Percentiles rank a stretch among this genome's conserved stretches.
phyloP scores from a whole-genome alignment of 2,113 vertebrate genomes.

The Microtus oregoni region DNA sequence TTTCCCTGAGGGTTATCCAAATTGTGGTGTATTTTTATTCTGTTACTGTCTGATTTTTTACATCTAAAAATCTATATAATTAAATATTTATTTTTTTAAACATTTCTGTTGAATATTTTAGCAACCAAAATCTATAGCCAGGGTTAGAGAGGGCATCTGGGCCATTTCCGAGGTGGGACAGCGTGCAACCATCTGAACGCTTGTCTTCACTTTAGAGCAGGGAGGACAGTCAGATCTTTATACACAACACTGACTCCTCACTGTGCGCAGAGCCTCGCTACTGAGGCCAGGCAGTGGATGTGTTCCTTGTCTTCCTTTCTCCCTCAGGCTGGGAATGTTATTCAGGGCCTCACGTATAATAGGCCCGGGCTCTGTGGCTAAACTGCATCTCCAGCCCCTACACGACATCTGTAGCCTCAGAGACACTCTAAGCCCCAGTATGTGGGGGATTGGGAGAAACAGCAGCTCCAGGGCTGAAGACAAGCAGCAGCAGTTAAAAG shows the following conservation, averaged over 20 bases:
- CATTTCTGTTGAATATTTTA: not conserved
- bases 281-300: not conserved
- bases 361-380: not conserved
- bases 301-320: not conserved
- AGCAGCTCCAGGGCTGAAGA: not conserved
- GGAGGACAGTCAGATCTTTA: not conserved
- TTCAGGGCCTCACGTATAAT: not conserved
- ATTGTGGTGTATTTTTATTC: not conserved
- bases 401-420: not conserved
- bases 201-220: not conserved
- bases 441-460: not conserved
- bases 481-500: not conserved
- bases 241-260: not conserved
- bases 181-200: not conserved
- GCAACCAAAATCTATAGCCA: not conserved
- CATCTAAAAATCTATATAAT: conserved; percentile 11
- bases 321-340: not conserved
- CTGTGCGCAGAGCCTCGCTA: not conserved
- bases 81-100: not conserved
- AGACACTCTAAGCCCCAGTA: not conserved
- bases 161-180: not conserved
- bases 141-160: not conserved
- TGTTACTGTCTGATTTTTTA: not conserved
- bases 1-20: conserved; percentile 4
- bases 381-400: not conserved